These are phyloP conservation scores for Schizotus pectinicornis DNA, from an alignment of 2,888 invertebrate genomes.

Conservation along the genomic window DNA sequence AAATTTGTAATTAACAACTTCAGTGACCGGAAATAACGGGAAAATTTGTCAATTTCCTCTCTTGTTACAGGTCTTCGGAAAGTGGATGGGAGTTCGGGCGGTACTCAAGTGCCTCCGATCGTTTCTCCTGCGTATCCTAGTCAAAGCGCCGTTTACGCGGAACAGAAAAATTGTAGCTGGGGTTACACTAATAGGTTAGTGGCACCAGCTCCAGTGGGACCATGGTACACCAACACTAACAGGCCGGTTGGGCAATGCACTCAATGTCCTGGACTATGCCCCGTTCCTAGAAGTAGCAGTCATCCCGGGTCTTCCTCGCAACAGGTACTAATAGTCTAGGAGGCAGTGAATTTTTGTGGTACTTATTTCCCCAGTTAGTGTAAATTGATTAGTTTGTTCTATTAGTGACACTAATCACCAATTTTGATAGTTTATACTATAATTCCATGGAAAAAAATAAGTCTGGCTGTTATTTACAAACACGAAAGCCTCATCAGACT, in stretches of 20 bases:
- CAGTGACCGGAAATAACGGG: background rate
- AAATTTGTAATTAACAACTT: constrained; percentile 8
- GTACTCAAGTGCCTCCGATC: constrained; percentile 46
- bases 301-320: constrained; percentile 51
- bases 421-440: too few species aligned
- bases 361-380: too few species aligned
- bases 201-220: constrained; percentile 50
- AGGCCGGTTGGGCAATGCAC: constrained; percentile 55
- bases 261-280: constrained; percentile 56
- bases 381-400: too few species aligned
- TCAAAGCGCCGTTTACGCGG: constrained; percentile 61
- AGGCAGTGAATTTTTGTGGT: too few species aligned
- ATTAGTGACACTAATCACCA: too few species aligned
- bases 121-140: constrained; percentile 49
- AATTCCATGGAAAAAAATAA: too few species aligned
- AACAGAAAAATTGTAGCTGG: constrained; percentile 59
- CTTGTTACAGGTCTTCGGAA: constrained; percentile 53
- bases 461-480: too few species aligned
- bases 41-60: constrained; percentile 10
- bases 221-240: constrained; percentile 52
- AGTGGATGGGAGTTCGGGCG: constrained; percentile 48
- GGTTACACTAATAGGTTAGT: constrained; percentile 60
- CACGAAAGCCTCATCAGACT: too few species aligned
- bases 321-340: background rate
- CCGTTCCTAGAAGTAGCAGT: constrained; percentile 57